These are phyloP conservation scores for Cosmopolites sordidus DNA, from an alignment of 2,888 invertebrate species.

Conservation along the genomic window DNA sequence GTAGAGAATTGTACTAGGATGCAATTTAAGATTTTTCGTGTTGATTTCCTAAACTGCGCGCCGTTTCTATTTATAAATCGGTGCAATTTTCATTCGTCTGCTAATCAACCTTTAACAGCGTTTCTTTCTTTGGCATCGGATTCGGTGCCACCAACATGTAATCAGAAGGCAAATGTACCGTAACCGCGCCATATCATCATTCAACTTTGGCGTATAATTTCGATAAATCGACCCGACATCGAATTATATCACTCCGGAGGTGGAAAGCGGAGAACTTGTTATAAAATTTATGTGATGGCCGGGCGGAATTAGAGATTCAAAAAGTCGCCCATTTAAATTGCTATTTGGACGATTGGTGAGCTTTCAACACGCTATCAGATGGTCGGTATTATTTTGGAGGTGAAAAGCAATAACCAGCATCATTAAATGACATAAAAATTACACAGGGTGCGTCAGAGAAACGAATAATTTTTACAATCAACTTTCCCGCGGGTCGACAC, in stretches of 20 bases:
- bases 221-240: slow-evolving; percentile 13
- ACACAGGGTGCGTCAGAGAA: too few species aligned
- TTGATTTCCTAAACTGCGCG: neutral
- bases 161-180: slow-evolving; percentile 14
- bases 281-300: neutral
- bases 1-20: too few species aligned
- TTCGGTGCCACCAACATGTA: slow-evolving; percentile 6
- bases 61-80: neutral
- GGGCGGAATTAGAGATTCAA: neutral
- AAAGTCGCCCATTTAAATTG: neutral
- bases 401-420: too few species aligned
- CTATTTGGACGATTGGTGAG: too few species aligned
- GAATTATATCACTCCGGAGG: slow-evolving; percentile 12
- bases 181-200: slow-evolving; percentile 13
- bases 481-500: too few species aligned
- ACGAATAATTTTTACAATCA: too few species aligned
- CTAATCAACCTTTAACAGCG: neutral
- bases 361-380: too few species aligned
- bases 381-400: too few species aligned
- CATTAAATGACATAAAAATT: too few species aligned
- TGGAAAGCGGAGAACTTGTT: slow-evolving; percentile 1
- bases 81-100: neutral
- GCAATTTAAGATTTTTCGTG: neutral
- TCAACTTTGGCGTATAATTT: slow-evolving; percentile 15
- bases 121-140: neutral